phyloP scores from a whole-genome alignment of 2,888 invertebrate species.

The Tetropium fuscum region DNA sequence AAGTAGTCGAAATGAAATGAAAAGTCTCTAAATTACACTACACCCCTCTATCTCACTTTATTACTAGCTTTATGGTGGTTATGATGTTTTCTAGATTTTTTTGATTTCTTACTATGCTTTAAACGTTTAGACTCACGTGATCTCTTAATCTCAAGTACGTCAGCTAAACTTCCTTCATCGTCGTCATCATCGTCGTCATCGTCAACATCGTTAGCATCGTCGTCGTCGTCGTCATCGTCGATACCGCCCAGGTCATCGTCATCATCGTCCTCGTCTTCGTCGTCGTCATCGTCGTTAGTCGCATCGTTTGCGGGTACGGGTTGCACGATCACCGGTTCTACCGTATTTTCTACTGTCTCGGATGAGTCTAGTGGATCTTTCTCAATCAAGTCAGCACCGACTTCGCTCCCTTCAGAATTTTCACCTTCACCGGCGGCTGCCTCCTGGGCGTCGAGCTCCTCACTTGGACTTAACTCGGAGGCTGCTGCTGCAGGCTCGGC shows the following conservation, averaged over 20 bases:
- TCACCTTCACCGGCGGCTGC: conserved; percentile 63
- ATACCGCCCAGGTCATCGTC: conserved; percentile 72
- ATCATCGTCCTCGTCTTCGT: conserved; percentile 72
- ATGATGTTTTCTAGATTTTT: conserved; percentile 60
- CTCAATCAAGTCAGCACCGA: conserved; percentile 47
- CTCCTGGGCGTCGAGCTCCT: conserved; percentile 58
- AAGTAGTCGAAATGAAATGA: conserved; percentile 28
- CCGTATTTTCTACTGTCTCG: conserved; percentile 53
- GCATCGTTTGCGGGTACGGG: conserved; percentile 63
- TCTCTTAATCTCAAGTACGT: conserved; percentile 77
- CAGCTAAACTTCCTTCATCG: conserved; percentile 75
- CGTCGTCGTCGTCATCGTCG: conserved; percentile 71
- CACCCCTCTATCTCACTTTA: conserved; percentile 59
- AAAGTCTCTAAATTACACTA: conserved; percentile 36
- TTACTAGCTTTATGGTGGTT: conserved; percentile 50
- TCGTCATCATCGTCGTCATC: conserved; percentile 78
- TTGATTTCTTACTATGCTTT: conserved; percentile 60
- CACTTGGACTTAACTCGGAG: conserved; percentile 58
- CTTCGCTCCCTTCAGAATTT: conserved; percentile 28
- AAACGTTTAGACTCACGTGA: conserved; percentile 87
- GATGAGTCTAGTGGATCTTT: conserved; percentile 59
- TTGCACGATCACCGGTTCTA: conserved; percentile 58
- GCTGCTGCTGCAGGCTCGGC: conserved; percentile 58
- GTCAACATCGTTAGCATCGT: conserved; percentile 74
- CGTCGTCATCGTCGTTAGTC: conserved; percentile 67